These are phyloP conservation scores for Rhagoletis zephyria DNA, from an alignment of 1,140 invertebrate species.

Conservation along the genomic window DNA sequence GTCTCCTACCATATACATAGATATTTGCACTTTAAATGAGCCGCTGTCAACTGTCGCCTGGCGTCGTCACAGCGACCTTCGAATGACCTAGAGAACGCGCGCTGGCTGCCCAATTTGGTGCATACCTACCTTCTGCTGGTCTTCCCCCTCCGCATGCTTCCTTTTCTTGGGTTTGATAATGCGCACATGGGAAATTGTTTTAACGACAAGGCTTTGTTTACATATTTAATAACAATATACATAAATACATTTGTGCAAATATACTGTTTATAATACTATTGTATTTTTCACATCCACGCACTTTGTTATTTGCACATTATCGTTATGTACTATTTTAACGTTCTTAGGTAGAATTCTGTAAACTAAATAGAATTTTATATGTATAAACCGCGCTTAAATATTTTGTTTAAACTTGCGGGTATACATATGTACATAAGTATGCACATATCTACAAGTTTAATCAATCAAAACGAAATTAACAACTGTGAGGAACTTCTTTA, in stretches of 20 bases:
- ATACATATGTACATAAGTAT: neutral
- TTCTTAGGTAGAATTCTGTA: too few relatives aligned
- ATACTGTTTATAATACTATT: too few relatives aligned
- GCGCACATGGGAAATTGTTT: too few relatives aligned
- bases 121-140: neutral
- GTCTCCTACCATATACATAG: too few relatives aligned
- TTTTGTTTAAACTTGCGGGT: neutral
- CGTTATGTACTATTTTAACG: too few relatives aligned
- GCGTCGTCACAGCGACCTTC: constrained; percentile 3
- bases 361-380: too few relatives aligned
- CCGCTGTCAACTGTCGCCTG: neutral
- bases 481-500: neutral
- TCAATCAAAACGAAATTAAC: neutral
- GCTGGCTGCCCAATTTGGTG: neutral
- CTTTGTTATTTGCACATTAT: too few relatives aligned
- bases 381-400: too few relatives aligned
- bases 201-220: too few relatives aligned
- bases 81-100: constrained; percentile 8
- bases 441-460: neutral
- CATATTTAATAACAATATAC: neutral
- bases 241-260: neutral
- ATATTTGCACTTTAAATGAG: too few relatives aligned
- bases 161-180: too few relatives aligned
- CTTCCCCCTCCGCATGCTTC: neutral
- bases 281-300: too few relatives aligned